phyloP scores from a whole-genome alignment of 2,797 vertebrate genomes.

The Lutjanus argentimaculatus region DNA sequence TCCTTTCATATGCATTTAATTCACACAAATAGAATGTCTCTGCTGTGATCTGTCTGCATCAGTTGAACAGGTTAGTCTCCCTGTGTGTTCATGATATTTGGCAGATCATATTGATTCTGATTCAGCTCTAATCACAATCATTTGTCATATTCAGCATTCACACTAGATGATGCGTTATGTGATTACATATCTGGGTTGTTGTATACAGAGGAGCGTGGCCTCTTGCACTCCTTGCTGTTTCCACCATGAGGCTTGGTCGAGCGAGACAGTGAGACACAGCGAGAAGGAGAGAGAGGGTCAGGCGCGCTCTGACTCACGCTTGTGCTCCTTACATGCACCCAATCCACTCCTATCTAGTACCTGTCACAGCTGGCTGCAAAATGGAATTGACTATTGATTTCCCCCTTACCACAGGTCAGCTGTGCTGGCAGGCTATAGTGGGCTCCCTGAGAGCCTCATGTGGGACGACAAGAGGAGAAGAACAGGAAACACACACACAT shows the following conservation, averaged over 20 bases:
- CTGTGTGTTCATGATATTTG: background rate
- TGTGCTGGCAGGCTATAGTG: conserved; percentile 74
- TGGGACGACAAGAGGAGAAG: conserved; percentile 60
- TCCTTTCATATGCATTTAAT: background rate
- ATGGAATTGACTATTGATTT: conserved; percentile 91
- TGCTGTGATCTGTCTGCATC: background rate
- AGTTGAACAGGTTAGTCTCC: background rate
- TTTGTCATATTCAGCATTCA: conserved; percentile 26
- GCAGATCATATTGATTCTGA: background rate
- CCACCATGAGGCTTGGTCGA: conserved; percentile 36
- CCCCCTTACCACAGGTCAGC: conserved; percentile 85
- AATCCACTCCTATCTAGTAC: conserved; percentile 88
- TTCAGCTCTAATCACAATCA: background rate
- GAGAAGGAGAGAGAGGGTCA: conserved; percentile 46
- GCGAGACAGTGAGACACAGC: conserved; percentile 24
- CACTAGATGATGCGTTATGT: conserved; percentile 16
- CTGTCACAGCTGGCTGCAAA: conserved; percentile 86
- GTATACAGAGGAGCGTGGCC: conserved; percentile 26
- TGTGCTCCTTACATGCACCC: conserved; percentile 86
- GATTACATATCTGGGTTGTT: conserved; percentile 24
- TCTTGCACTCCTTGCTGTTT: conserved; percentile 44
- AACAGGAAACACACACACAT: conserved; percentile 62
- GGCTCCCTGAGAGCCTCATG: conserved; percentile 59
- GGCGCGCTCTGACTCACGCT: conserved; percentile 76
- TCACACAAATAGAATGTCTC: background rate